Evolutionary conservation across 2,888 invertebrate species (phyloP), one percentile per base, ranked within the genome.

Genomic region (Synanthedon vespiformis): DNA sequence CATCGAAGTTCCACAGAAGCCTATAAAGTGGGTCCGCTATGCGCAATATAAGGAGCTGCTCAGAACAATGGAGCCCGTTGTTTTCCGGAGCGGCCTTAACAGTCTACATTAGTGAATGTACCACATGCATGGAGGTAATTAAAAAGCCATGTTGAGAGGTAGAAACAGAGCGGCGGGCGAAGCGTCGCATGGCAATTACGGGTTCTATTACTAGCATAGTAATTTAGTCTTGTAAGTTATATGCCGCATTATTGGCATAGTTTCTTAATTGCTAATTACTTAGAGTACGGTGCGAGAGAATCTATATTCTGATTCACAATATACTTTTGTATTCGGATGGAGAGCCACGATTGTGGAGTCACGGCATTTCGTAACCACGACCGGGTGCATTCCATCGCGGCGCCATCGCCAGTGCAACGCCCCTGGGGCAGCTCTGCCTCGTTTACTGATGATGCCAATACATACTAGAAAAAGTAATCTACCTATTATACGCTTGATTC

Each of bases 311-410:
- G 50, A 53, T 47, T 10, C 13, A 48, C 22, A 12, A 48, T 48
- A 66, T 68, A 65, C 73, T 75, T 74, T 68, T 72, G 67, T 72
- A 73, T 75, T 75, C 67, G 64, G 67, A 60, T 65, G 57, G 63
- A 73, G 70, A 72, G 61, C 63, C 69, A 68, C 67, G 71, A 62
- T 78, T 72, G 76, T 67, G 62, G 67, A 80, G 79, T 74, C 79
- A 77, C 69, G 77, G 74, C 67, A 77, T 87, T 86, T 85, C 82
- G 84, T 80, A 84, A 86, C 78, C 72, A 73, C 80, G 77, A 77
- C 77, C 82, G 77, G 77, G 74, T 74, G 62, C 85, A 85, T 87
- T 84, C 87, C 85, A 72, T 65, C 64, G 76, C 69, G 68, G 63
- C 68, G 63, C 57, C 72, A 61, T 82, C 80, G 80, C 57, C 72